Evolutionary conservation across 2,113 vertebrate genomes (phyloP), one percentile per base, ranked within the genome.

Genomic region (Pao palembangensis): DNA sequence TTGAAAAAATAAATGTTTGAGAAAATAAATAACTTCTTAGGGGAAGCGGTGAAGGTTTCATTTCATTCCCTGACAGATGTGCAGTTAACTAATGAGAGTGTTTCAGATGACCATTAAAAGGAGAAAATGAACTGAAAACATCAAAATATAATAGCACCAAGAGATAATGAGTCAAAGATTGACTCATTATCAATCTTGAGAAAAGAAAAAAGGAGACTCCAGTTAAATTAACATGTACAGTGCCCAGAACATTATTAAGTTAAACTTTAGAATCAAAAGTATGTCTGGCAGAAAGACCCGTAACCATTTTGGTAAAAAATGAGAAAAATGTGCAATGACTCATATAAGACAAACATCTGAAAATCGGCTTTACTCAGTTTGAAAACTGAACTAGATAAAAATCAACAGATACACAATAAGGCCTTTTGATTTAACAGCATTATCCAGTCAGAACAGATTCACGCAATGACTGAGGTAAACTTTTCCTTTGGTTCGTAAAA

Each of bases 381-480:
- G 31, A 18, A 7, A 53, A n/a, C 34, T 66, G 65, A 61, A 61
- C 59, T 50, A 69, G 50, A 65, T 46, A 6, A 16, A 56, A 43
- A 49, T 46, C 23, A 7, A 48, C 28, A 71, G 0, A 60, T 51
- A 50, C 21, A 51, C 34, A 72, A 49, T 15, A 68, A 78, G 54
- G 61, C 56, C 71, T 58, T 69, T 31, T 38, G 34, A 46, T 46
- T 48, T 23, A 67, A 28, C 18, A 28, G 20, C 6, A 57, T 14
- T 8, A 47, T 76, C 64, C 47, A 72, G n/a, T 67, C 47, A 65
- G 65, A 8, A 64, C 1, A 55, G 52, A 62, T 55, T 13, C 46
- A 51, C 17, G 52, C 51, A n/a, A 34, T 21, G 4, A 63, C 47
- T 55, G 61, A 73, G 79, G 78, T 83, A 81, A 73, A 78, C 19